Evolutionary conservation across 2,797 vertebrate species (phyloP).

Genomic region (Pogoniulus pusillus): DNA sequence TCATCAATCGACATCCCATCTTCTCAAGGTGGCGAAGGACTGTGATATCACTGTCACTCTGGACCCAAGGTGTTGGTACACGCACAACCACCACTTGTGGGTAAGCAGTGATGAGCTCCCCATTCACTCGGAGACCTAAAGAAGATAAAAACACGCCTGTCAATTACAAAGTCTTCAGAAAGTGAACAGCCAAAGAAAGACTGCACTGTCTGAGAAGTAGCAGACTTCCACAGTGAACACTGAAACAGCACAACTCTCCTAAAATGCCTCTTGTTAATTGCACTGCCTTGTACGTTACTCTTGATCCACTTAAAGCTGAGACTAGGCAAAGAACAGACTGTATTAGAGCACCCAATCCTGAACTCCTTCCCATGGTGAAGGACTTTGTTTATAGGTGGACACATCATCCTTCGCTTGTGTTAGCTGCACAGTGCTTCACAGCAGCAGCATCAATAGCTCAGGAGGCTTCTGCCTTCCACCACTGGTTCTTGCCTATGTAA

Average conservation of each 20-base stretch:
- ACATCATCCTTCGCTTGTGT: accelerated
- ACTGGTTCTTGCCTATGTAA: neutral
- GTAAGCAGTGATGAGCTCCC: constrained; percentile 80
- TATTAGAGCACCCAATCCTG: neutral
- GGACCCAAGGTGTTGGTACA: constrained; percentile 85
- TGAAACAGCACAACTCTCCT: neutral
- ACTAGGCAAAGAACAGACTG: neutral
- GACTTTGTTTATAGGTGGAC: neutral
- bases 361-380: neutral
- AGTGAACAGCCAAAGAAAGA: neutral
- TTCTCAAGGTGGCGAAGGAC: constrained; percentile 83
- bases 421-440: neutral
- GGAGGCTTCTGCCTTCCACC: neutral
- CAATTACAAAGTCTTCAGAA: neutral
- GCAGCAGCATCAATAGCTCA: neutral
- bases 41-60: constrained; percentile 84
- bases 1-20: constrained; percentile 84
- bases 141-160: neutral
- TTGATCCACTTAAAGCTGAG: neutral
- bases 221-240: neutral
- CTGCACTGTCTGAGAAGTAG: neutral
- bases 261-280: neutral
- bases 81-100: constrained; percentile 83
- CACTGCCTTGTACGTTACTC: neutral
- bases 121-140: constrained; percentile 80